Evolutionary conservation across 2,797 vertebrate species (phyloP).

Genomic region (Anas bernieri): DNA sequence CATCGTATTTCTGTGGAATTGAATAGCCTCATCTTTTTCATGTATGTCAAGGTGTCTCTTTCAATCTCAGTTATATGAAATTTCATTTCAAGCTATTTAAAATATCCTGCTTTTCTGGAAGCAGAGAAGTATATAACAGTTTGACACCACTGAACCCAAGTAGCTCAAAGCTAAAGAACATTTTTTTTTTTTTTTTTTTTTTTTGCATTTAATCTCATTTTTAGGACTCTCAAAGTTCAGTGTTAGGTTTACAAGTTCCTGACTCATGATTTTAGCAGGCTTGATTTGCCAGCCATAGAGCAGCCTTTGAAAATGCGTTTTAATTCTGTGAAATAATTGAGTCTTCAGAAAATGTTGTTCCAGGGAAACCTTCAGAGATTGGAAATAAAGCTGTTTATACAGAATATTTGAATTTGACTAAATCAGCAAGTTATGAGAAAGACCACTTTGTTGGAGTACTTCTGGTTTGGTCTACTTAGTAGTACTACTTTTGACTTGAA

Average conservation of each 20-base stretch:
- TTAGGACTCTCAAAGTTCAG: not conserved
- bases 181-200: too few relatives aligned
- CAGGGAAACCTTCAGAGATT: not conserved
- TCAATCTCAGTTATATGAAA: not conserved
- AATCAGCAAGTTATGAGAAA: not conserved
- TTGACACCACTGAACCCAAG: not conserved
- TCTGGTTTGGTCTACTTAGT: not conserved
- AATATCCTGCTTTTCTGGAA: not conserved
- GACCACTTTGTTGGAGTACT: not conserved
- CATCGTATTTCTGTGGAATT: not conserved
- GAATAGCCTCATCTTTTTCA: not conserved
- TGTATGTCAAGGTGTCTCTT: not conserved
- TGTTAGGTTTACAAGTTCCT: not conserved
- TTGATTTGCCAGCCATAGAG: not conserved
- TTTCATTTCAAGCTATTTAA: constrained; percentile 30
- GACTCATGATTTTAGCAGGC: not conserved
- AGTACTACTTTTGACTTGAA: not conserved
- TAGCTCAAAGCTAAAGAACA: not conserved
- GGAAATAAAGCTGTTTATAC: not conserved
- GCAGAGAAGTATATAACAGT: not conserved
- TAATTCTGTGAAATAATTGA: not conserved
- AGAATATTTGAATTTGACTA: not conserved
- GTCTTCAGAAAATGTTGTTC: not conserved
- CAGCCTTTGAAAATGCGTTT: not conserved
- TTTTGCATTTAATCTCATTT: not conserved